Conservation (phyloP, 1,140 invertebrate genomes). For the Drosophila rufa region DNA sequence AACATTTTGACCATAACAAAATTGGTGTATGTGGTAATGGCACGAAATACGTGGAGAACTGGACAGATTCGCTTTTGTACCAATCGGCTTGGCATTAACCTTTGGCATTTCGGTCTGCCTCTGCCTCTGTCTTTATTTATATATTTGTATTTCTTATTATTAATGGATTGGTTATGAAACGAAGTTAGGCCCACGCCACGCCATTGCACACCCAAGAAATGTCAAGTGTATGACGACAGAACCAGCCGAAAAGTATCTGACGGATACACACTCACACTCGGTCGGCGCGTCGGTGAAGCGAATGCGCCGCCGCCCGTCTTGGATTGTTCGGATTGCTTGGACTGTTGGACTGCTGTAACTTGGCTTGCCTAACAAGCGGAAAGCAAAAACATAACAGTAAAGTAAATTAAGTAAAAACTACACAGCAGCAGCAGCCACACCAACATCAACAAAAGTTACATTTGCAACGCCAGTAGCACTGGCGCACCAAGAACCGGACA, state of each 20-base stretch:
- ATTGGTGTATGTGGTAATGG: conserved; percentile 36
- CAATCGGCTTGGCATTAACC: conserved; percentile 70
- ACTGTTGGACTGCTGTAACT: conserved; percentile 9
- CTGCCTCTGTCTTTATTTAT: conserved; percentile 18
- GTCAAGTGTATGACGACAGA: conserved; percentile 62
- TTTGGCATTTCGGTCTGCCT: conserved; percentile 62
- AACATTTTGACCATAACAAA: conserved; percentile 29
- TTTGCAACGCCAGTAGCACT: conserved; percentile 58
- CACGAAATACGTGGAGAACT: conserved; percentile 23
- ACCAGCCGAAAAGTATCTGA: conserved; percentile 66
- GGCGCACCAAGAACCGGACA: conserved; percentile 61
- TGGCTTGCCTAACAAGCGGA: conserved; percentile 74
- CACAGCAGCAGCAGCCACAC: conserved; percentile 43
- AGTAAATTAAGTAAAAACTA: conserved; percentile 80
- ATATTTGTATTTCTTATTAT: conserved; percentile 24
- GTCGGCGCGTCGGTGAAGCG: conserved; percentile 33
- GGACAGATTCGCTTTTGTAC: conserved; percentile 30
- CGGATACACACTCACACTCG: conserved; percentile 47
- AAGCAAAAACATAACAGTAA: conserved; percentile 81
- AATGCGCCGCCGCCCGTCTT: conserved; percentile 34
- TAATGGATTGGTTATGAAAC: conserved; percentile 68
- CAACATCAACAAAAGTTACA: conserved; percentile 20
- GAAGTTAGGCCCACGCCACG: conserved; percentile 55
- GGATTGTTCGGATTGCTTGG: conserved; percentile 37
- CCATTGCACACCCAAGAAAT: conserved; percentile 63